Percentiles rank a stretch among this genome's conserved stretches.
Conservation (phyloP, 2,797 vertebrate species). For the Acanthis flammea region DNA sequence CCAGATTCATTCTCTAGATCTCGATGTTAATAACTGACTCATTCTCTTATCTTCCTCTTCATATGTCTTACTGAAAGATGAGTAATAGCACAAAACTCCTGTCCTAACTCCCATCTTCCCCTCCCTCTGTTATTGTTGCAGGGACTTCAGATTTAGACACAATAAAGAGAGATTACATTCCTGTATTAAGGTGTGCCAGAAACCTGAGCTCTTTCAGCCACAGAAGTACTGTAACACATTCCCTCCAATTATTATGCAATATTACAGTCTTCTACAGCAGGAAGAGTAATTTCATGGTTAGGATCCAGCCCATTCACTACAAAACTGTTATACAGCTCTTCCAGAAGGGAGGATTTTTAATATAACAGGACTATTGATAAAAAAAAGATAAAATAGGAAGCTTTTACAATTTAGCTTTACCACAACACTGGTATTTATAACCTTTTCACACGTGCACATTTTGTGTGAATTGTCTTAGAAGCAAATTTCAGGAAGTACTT, state of each 20-base stretch:
- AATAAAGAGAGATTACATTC: constrained; percentile 72
- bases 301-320: constrained; percentile 3
- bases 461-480: not conserved
- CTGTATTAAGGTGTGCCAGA: constrained; percentile 73
- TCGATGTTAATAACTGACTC: constrained; percentile 68
- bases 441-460: not conserved
- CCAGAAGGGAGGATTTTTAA: not conserved
- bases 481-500: not conserved
- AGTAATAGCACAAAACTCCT: constrained; percentile 61
- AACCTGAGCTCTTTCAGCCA: constrained; percentile 53
- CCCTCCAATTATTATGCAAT: constrained; percentile 46
- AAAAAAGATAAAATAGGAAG: not conserved
- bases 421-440: not conserved
- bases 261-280: constrained; percentile 1
- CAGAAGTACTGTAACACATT: constrained; percentile 18
- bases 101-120: not conserved
- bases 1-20: not conserved
- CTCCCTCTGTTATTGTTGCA: constrained; percentile 45
- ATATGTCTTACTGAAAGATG: constrained; percentile 39
- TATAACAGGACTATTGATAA: not conserved
- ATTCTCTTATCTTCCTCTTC: not conserved
- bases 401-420: not conserved
- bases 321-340: not conserved
- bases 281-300: constrained; percentile 15
- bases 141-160: constrained; percentile 31